Evolutionary conservation across 2,888 invertebrate species (phyloP), one percentile per base, ranked within the genome.

Genomic region (Eilema caniola): DNA sequence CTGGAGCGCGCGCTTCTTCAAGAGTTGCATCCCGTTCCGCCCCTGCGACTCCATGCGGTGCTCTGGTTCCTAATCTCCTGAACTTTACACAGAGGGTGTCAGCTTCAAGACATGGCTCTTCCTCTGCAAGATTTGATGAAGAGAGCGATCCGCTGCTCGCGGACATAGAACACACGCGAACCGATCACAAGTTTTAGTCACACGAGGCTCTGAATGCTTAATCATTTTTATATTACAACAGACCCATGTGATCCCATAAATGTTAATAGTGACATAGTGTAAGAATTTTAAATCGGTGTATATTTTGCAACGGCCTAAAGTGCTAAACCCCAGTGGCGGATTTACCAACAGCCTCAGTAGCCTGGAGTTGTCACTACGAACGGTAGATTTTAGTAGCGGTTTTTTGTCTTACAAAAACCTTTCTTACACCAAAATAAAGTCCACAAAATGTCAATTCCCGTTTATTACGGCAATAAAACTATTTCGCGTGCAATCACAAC

Each of bases 31-130:
- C 72, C 0, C 69, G 72, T 31, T 98, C 98, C 0, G 98, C 98
- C 0, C 98, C 98, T 0, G 97, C 97, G 3, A 98, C 98, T 0
- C 98, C 98, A 0, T 97, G 97, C 76, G 97, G 97, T 47, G 96
- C 96, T 93, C 93, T 97, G 68, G 96, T 97, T 23, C 97, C 97
- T 14, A 96, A 95, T 80, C 89, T 96, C 3, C 95, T 97, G 77
- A 96, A 96, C 23, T 96, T 97, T 62, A 91, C 96, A n/a, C 96
- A 96, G 71, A 92, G 96, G 75, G 90, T 94, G 1, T 93, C 95
- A 14, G 92, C 93, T 11, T 96, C 96, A 47, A 93, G 96, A 70
- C 93, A 92, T 76, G 94, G 95, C 73, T 94, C 95, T 11, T 86
- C 90, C 57, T 93, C 93, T 79, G 96, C 93, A 78, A 93, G 90